Evolutionary conservation across 2,797 vertebrate genomes (phyloP), one percentile per base, ranked within the genome.

Genomic region (Rhyacichthys aspro): DNA sequence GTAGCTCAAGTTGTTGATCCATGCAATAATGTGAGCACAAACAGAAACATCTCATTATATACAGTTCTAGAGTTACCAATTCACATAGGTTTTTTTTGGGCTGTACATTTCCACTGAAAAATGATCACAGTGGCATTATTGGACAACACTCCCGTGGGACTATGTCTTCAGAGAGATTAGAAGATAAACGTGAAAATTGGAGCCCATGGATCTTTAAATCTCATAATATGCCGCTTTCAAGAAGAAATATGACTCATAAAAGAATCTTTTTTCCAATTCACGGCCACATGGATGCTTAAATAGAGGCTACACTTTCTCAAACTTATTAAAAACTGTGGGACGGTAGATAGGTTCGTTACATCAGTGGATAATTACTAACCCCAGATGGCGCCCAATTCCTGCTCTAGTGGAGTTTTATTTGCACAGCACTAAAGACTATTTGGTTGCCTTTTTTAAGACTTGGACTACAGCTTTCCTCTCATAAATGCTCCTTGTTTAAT

Each of bases 171-270:
- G 38, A 39, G 36, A 45, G 62, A 65, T 37, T 59, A 59, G 57
- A 43, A 64, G 65, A 78, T 81, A 52, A 84, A 8, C n/a, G 33
- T 69, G 59, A 67, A 67, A 41, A 76, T 78, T 68, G 48, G 55
- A 36, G 9, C 5, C 0, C 32, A 72, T 68, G 50, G 75, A 69
- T 80, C 59, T 81, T 75, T 79, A 65, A 77, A 69, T 68, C 32
- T 34, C 17, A 28, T 70, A 69, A 66, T 62, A 62, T 71, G 50
- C 46, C 64, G 62, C 74, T 79, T 68, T 72, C 69, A 59, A 38
- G 41, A 73, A 67, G 67, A 72, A 70, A 69, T 76, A 81, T 80
- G 7, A 59, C 46, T 68, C 43, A 6, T 43, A 63, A 63, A 63
- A 72, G 59, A 39, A 72, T 7, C 42, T 49, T 33, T n/a, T 11